Base-by-base conservation (phyloP, 1,140 invertebrate species). In the Tetraneura akinire region DNA sequence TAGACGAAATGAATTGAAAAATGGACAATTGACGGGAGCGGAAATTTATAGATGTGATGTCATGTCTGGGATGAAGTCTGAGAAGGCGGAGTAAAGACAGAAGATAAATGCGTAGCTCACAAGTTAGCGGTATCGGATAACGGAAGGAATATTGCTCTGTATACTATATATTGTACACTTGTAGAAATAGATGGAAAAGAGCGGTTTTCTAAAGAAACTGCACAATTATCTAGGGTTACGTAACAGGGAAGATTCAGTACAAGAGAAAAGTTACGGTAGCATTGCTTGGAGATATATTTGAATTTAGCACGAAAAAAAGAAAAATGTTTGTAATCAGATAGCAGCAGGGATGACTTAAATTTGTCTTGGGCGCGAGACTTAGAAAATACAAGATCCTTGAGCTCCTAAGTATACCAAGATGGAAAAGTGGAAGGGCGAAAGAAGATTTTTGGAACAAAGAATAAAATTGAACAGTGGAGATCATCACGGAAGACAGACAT, bases 401-500 rank as follows among this genome's bases (percentile, higher is more conserved):
- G 32, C 32, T 37, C 32, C 3, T 37, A 4, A 4, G 21, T 57
- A 23, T 26, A 26, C 55, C 55, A 29, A 14, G 23, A 57, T 0
- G 55, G 55, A 13, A 57, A 57, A 57, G 55, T 26, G 23, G 13
- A 57, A 0, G 10, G 23, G 3, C 21, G 55, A 57, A 26, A 29
- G 26, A 13, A 14, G 55, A 57, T 57, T 57, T 57, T 57, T 14
- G 11, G 55, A 57, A 57, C 55, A 14, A 57, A 57, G 13, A 23
- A 14, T 57, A 57, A 11, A 23, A 57, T 57, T 57, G 55, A 57
- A 57, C 26, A 26, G 13, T 23, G 23, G 13, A 57, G 55, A 57
- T 21, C 55, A 57, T 57, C 23, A 57, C 26, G 55, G 55, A 57
- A 57, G 55, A 57, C 23, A 57, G 55, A 57, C 55, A 37, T 57